Evolutionary conservation across 2,113 vertebrate genomes (phyloP).

Genomic region (Gambusia holbrooki): DNA sequence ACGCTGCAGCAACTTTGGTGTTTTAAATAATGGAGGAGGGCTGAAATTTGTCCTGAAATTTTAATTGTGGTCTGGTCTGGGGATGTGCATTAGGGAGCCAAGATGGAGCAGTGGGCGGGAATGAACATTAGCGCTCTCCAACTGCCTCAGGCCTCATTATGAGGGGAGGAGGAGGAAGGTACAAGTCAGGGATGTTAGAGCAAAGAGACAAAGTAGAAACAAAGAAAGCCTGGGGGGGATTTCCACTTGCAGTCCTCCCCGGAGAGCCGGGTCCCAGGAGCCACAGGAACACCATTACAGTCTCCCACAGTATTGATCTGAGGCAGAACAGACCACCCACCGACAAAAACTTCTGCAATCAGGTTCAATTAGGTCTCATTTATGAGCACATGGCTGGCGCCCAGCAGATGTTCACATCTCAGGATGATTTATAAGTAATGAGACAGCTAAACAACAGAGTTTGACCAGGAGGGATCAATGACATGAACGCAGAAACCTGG

Average conservation of each 20-base stretch:
- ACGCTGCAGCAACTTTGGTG: conserved; percentile 47
- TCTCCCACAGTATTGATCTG: conserved; percentile 48
- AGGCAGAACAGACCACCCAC: conserved; percentile 40
- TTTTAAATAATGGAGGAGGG: conserved; percentile 79
- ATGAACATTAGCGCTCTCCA: conserved; percentile 69
- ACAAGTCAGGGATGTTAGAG: background rate
- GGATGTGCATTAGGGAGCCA: conserved; percentile 72
- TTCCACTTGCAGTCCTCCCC: conserved; percentile 40
- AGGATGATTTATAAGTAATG: conserved; percentile 45
- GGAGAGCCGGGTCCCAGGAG: conserved; percentile 17
- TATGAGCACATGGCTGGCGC: conserved; percentile 43
- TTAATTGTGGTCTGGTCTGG: conserved; percentile 79
- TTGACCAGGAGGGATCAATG: conserved; percentile 7
- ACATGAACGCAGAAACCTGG: background rate
- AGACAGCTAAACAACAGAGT: conserved; percentile 14
- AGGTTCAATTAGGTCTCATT: conserved; percentile 67
- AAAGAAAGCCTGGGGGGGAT: conserved; percentile 27
- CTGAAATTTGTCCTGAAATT: conserved; percentile 77
- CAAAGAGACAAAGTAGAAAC: conserved; percentile 10
- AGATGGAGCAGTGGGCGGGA: conserved; percentile 31
- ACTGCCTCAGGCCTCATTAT: conserved; percentile 59
- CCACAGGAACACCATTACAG: conserved; percentile 18
- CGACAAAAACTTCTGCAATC: conserved; percentile 52
- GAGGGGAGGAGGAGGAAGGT: conserved; percentile 5
- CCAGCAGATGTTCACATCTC: conserved; percentile 26